phyloP scores from a whole-genome alignment of 2,888 invertebrate genomes.

The Boloria euphrosyne region DNA sequence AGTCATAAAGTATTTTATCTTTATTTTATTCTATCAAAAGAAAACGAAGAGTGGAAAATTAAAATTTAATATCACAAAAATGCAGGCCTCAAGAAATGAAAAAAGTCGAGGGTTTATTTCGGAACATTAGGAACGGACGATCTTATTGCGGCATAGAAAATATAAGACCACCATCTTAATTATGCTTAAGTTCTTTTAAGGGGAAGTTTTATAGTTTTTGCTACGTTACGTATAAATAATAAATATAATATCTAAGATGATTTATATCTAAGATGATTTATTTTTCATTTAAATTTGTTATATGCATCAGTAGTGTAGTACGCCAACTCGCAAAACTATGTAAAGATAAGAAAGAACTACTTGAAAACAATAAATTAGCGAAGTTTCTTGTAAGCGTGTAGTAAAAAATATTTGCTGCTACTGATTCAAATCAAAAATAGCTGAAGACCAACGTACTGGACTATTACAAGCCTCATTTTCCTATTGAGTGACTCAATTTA shows the following conservation, averaged over 20 bases:
- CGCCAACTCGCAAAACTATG: no score
- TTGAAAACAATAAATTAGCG: no score
- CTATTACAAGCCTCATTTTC: no score
- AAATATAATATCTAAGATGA: no score
- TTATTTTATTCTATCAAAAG: conserved; percentile 41
- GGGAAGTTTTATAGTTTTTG: conserved; percentile 1
- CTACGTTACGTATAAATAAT: not conserved
- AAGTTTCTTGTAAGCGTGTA: no score
- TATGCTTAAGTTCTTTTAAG: conserved; percentile 10
- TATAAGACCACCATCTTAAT: conserved; percentile 11
- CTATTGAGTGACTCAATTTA: not conserved
- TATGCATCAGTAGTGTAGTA: no score
- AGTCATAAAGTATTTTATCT: conserved; percentile 36
- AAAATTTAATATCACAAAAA: conserved; percentile 47
- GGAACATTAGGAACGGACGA: conserved; percentile 46
- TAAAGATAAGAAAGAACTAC: no score
- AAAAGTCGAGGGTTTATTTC: conserved; percentile 57
- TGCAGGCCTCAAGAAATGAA: conserved; percentile 42
- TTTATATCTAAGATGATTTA: no score
- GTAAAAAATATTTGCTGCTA: no score
- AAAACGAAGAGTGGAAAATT: conserved; percentile 37
- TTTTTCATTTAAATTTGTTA: no score
- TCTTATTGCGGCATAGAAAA: conserved; percentile 17
- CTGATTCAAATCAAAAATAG: no score
- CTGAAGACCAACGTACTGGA: no score